Base-by-base conservation (phyloP, 2,113 vertebrate species). In the Struthidea cinerea region DNA sequence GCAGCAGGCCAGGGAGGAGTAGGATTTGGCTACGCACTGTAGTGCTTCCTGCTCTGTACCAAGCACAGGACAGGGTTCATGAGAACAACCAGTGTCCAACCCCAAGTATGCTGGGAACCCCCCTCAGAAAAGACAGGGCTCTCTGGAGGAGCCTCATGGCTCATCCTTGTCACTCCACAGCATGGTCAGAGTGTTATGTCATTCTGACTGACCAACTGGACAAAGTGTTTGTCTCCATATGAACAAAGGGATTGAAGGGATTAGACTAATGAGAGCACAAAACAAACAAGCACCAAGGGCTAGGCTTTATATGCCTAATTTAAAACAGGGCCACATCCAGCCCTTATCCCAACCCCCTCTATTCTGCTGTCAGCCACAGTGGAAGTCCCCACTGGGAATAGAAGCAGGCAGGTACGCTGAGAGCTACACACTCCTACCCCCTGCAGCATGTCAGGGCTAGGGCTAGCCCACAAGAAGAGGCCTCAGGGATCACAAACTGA, bases 211-310 rank as follows among this genome's bases (percentile, higher is more conserved):
- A 74, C 41, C 63, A 70, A 86, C 30, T 65, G 68, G 68, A 77
- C 16, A 50, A 93, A 91, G 74, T 8, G n/a, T 78, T 88, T 90
- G 41, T 70, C 79, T 87, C 60, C 16, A 5, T 12, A 56, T 75
- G 89, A 91, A 44, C 77, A 91, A 85, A 65, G 65, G 70, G 74
- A 92, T 87, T 83, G 56, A 81, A 95, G 56, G 89, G 73, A 87
- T 92, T 94, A 81, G 50, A 94, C 27, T 81, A 92, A 94, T 52
- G 79, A 95, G 35, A 84, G 73, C 64, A 93, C 64, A 96, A 94
- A 88, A 92, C 65, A 93, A 92, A 92, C 86, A 92, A 70, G 80
- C 74, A 92, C 68, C 56, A 52, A 84, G 50, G 41, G 53, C 69
- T 71, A 22, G 22, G 56, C 24, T 92, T 91, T 75, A 74, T 28